phyloP scores from a whole-genome alignment of 2,888 invertebrate species.

The Gymnocheta viridis region DNA sequence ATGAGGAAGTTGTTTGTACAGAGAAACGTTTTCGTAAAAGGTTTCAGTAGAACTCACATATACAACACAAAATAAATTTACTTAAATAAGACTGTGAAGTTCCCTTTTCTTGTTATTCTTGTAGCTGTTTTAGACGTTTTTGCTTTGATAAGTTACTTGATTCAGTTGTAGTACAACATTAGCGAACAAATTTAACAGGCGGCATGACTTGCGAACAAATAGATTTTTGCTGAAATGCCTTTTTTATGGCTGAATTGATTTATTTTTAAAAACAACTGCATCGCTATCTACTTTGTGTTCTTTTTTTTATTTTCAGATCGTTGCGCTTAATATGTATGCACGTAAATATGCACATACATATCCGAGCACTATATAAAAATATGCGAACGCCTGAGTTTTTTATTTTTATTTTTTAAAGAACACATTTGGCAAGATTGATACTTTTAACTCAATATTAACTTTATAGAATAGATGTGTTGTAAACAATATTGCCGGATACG shows the following conservation, averaged over 20 bases:
- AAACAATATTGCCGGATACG: no score
- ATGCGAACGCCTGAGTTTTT: no score
- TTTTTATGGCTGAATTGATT: not conserved
- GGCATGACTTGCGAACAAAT: conserved; percentile 20
- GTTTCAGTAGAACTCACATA: not conserved
- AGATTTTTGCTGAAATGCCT: not conserved
- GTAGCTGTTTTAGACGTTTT: not conserved
- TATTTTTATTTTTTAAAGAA: no score
- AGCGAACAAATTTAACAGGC: not conserved
- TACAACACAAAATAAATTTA: conserved; percentile 14
- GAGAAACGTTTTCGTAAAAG: not conserved
- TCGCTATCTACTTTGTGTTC: no score
- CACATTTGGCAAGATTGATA: no score
- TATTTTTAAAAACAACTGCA: not conserved
- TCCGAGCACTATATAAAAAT: no score
- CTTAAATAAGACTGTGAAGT: conserved; percentile 14
- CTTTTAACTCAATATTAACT: no score
- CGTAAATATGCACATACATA: no score
- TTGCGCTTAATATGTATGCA: no score
- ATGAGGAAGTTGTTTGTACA: conserved; percentile 12
- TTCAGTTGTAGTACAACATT: conserved; percentile 5
- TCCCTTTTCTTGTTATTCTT: conserved; percentile 9
- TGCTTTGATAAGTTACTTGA: conserved; percentile 1
- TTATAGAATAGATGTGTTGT: no score
- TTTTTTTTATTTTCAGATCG: no score